Evolutionary conservation across 2,888 invertebrate species (phyloP).

Genomic region (Drosophila melanocephala): DNA sequence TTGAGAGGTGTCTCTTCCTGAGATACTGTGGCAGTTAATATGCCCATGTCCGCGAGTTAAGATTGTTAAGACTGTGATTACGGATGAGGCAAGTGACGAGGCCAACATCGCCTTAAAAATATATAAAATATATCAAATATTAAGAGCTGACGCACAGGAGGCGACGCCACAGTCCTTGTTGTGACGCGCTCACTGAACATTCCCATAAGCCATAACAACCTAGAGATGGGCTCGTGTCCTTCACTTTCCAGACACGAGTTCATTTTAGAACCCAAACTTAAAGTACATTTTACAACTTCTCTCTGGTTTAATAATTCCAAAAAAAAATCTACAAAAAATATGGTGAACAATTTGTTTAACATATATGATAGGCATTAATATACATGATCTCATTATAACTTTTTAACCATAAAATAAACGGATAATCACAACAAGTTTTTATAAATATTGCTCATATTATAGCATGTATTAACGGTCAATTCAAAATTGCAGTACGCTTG

Average conservation of each 20-base stretch:
- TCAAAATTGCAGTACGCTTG: neutral
- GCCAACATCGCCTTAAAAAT: conserved; percentile 61
- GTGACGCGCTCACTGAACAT: conserved; percentile 57
- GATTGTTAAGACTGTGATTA: conserved; percentile 56
- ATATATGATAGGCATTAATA: neutral
- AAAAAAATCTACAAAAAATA: neutral
- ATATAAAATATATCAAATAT: conserved; percentile 59
- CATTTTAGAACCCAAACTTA: too few species aligned
- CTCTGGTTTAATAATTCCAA: neutral
- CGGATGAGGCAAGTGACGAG: conserved; percentile 42
- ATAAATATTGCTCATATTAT: neutral
- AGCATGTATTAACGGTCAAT: neutral
- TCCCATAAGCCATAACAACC: conserved; percentile 38
- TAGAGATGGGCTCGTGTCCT: conserved; percentile 11
- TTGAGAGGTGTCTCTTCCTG: conserved; percentile 34
- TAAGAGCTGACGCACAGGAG: conserved; percentile 46
- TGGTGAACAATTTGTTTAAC: too few species aligned
- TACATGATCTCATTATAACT: neutral
- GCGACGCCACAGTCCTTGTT: conserved; percentile 19
- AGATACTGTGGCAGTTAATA: conserved; percentile 38
- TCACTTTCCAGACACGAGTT: neutral
- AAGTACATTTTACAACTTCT: neutral
- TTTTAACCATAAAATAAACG: neutral
- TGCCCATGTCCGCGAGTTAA: conserved; percentile 56
- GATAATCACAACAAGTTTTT: neutral